These are phyloP conservation scores for Stegophylla sp. DNA, from an alignment of 2,888 invertebrate genomes.

Conservation along the genomic window DNA sequence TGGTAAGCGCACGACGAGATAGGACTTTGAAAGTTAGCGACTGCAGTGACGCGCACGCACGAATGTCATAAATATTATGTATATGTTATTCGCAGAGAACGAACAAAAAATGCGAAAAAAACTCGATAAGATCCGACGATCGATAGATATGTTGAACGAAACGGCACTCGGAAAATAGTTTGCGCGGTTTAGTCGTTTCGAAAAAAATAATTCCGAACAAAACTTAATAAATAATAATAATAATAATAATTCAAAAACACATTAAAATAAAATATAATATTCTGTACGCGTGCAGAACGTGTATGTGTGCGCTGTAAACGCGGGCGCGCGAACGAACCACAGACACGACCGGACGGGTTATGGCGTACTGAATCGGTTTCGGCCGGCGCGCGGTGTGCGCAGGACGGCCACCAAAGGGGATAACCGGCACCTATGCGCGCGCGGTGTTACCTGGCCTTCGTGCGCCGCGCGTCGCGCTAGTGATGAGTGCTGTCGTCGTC, in stretches of 20 bases:
- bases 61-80: neutral
- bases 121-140: neutral
- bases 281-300: too few species aligned
- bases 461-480: slow-evolving; percentile 57
- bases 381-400: slow-evolving; percentile 51
- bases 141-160: neutral
- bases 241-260: too few species aligned
- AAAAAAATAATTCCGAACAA: too few species aligned
- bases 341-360: slow-evolving; percentile 53
- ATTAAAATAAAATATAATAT: too few species aligned
- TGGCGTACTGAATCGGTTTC: slow-evolving; percentile 59
- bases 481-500: slow-evolving; percentile 38
- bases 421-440: slow-evolving; percentile 56
- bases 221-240: too few species aligned
- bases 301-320: neutral
- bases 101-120: too few species aligned
- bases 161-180: neutral
- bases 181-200: too few species aligned
- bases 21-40: neutral
- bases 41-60: neutral
- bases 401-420: slow-evolving; percentile 55
- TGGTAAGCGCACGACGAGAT: too few species aligned
- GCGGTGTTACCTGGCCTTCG: slow-evolving; percentile 49
- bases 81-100: too few species aligned
- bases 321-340: slow-evolving; percentile 25